Conservation (phyloP, 2,797 vertebrate species). For the Enteromius treurensis region DNA sequence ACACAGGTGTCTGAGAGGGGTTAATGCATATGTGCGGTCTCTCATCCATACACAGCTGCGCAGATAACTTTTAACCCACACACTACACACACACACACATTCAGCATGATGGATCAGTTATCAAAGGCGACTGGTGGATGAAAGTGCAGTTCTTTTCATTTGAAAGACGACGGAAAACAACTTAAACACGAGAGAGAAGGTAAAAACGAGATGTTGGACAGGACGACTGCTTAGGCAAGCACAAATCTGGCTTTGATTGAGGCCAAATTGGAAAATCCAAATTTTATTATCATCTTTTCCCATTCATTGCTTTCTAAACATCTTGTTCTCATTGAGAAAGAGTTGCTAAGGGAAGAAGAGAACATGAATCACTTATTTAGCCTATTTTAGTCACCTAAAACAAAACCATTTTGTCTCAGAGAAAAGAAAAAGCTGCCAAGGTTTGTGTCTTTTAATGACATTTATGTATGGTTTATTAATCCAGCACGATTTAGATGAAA, state of each 20-base stretch:
- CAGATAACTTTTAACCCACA: slow-evolving; percentile 37
- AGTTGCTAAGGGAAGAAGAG: not conserved
- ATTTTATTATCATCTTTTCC: slow-evolving; percentile 22
- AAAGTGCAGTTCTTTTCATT: slow-evolving; percentile 5
- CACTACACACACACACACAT: slow-evolving; percentile 1
- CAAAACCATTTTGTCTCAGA: not conserved
- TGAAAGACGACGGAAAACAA: not conserved
- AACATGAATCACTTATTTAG: slow-evolving; percentile 28
- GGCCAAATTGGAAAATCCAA: slow-evolving; percentile 10
- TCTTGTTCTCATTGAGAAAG: slow-evolving; percentile 24
- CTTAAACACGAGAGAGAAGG: slow-evolving; percentile 14
- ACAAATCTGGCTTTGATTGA: slow-evolving; percentile 23
- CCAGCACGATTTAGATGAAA: slow-evolving; percentile 2
- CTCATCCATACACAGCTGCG: slow-evolving; percentile 55
- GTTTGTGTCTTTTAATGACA: not conserved
- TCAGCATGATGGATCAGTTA: slow-evolving; percentile 20
- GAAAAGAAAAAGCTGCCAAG: not conserved
- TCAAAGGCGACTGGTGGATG: not conserved
- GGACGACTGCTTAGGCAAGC: not conserved
- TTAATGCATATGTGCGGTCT: slow-evolving; percentile 36
- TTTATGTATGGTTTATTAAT: slow-evolving; percentile 1
- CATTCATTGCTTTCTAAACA: slow-evolving; percentile 22
- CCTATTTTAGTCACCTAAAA: slow-evolving; percentile 27
- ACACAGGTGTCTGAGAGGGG: slow-evolving; percentile 32
- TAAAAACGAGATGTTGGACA: slow-evolving; percentile 17